Conservation (phyloP, 1,140 invertebrate genomes). For the Drosophila pectinifera region DNA sequence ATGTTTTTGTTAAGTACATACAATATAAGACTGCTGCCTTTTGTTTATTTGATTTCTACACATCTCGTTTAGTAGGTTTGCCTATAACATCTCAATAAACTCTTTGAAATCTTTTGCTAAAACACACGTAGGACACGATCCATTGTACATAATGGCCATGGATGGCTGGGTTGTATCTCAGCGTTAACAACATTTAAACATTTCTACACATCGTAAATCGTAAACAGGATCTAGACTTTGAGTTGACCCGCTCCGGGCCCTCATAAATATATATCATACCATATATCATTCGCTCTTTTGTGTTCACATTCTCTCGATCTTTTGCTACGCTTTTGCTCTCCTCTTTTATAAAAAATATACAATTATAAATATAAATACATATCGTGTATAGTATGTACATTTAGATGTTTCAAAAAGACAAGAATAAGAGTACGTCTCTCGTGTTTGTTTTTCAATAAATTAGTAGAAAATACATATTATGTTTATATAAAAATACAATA, state of each 20-base stretch:
- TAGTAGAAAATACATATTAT: slow-evolving; percentile 72
- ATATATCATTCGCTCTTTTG: slow-evolving; percentile 32
- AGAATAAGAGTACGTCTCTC: slow-evolving; percentile 35
- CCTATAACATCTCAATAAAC: slow-evolving; percentile 73
- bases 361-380: slow-evolving; percentile 50
- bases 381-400: slow-evolving; percentile 42
- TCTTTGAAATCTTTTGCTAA: slow-evolving; percentile 50
- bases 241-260: background rate
- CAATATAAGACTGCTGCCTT: slow-evolving; percentile 50
- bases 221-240: slow-evolving; percentile 47
- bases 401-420: slow-evolving; percentile 47
- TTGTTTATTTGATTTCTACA: slow-evolving; percentile 56
- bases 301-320: background rate
- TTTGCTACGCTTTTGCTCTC: background rate
- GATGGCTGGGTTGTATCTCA: slow-evolving; percentile 7
- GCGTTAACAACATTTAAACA: slow-evolving; percentile 49
- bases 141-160: slow-evolving; percentile 42
- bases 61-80: slow-evolving; percentile 51
- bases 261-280: slow-evolving; percentile 3
- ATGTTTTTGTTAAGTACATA: slow-evolving; percentile 50
- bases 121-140: slow-evolving; percentile 52
- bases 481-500: slow-evolving; percentile 80
- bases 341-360: slow-evolving; percentile 43
- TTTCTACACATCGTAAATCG: slow-evolving; percentile 39
- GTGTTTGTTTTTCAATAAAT: slow-evolving; percentile 60